Evolutionary conservation across 1,140 invertebrate genomes (phyloP), one percentile per base, ranked within the genome.

Genomic region (Neuroterus valhalla): DNA sequence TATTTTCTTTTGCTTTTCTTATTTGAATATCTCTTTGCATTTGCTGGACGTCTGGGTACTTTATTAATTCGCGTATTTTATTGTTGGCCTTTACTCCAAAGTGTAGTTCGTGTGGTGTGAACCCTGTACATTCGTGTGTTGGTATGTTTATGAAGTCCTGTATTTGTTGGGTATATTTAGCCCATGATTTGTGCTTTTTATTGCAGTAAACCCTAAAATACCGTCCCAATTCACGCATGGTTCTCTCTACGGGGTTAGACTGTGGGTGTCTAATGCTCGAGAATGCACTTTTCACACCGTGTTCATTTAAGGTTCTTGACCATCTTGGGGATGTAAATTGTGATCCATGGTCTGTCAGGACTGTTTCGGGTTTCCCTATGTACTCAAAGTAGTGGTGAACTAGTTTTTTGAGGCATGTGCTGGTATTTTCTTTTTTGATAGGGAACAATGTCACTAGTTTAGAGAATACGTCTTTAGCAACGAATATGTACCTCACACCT

Each of bases 171-270:
- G n/a, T n/a, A n/a, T n/a, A n/a, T n/a, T 3, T 3, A 2, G 21
- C 42, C 72, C 66, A 74, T 11, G 15, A 8, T 12, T 66, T 55
- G 17, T 74, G 72, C 12, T 44, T 3, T 0, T 68, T 0, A 2
- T 66, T 8, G 19, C 72, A 74, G 42, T 23, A 74, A 1, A 66
- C 71, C 2, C 75, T 19, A 19, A 76, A 72, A 6, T 68, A 31
- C 44, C 75, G 0, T 1, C 70, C 70, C 12, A 76, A 19, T 15
- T 76, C 75, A 1, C 67, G 43, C 70, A 72, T 76, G 1, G 66
- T 46, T 0, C 70, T 0, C 23, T 71, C 70, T 2, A 55, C 55
- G 3, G 70, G 70, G 45, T 71, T 71, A 3, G 70, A 71, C 26
- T 71, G 70, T 0, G 70, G 70, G 23, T 71, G 70, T n/a, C 70